These are phyloP conservation scores for Halictus rubicundus DNA, from an alignment of 1,140 invertebrate species.

Conservation along the genomic window DNA sequence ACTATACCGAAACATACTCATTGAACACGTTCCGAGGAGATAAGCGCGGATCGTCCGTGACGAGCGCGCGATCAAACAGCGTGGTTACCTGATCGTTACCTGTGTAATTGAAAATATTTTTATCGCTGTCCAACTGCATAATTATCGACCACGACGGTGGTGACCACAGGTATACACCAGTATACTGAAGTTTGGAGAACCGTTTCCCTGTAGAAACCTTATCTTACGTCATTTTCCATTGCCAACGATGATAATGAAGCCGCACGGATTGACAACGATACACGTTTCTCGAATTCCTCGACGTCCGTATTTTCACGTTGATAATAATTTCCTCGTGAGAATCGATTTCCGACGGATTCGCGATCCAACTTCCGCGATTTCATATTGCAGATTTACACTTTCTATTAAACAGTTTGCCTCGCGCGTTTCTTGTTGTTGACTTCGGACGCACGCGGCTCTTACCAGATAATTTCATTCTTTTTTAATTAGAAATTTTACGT, in stretches of 20 bases:
- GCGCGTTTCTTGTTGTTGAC: too few relatives aligned
- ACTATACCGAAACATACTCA: not conserved
- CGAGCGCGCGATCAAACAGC: not conserved
- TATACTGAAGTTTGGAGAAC: not conserved
- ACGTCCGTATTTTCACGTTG: not conserved
- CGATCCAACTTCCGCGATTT: not conserved
- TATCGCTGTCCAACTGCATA: not conserved
- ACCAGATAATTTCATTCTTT: too few relatives aligned
- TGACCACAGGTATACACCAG: not conserved
- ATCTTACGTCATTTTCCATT: not conserved
- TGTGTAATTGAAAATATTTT: constrained; percentile 5
- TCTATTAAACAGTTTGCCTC: not conserved
- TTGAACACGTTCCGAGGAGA: not conserved
- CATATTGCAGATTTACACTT: not conserved
- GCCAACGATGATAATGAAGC: not conserved
- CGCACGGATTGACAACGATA: not conserved
- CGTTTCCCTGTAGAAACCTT: not conserved
- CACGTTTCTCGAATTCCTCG: not conserved
- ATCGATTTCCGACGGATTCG: not conserved
- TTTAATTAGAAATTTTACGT: too few relatives aligned
- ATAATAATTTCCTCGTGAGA: too few relatives aligned
- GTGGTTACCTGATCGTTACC: not conserved
- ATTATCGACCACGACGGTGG: not conserved
- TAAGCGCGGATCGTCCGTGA: not conserved
- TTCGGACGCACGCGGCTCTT: too few relatives aligned